These are phyloP conservation scores for Samia ricini DNA, from an alignment of 1,140 invertebrate genomes.

Conservation along the genomic window DNA sequence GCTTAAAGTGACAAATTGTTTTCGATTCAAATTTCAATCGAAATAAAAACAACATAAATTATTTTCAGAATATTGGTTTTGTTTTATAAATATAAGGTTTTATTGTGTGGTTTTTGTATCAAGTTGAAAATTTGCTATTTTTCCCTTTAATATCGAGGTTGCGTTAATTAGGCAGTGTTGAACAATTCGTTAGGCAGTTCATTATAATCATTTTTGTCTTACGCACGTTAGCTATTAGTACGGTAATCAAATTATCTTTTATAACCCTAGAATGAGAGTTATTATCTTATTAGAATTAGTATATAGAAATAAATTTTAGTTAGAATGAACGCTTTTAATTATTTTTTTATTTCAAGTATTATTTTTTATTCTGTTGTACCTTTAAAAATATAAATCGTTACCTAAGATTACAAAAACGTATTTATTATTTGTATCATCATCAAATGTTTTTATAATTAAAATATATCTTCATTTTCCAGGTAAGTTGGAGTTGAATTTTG, in stretches of 20 bases:
- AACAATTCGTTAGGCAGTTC: conserved; percentile 13
- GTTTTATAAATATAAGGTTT: too few relatives aligned
- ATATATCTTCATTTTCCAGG: conserved; percentile 19
- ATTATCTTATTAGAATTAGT: not conserved
- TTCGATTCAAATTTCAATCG: too few relatives aligned
- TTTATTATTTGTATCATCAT: too few relatives aligned
- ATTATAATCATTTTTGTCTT: conserved; percentile 4
- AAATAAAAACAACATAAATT: too few relatives aligned
- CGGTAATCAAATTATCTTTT: not conserved
- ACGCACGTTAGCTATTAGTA: not conserved
- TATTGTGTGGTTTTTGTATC: not conserved
- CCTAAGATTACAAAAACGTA: too few relatives aligned
- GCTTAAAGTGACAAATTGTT: too few relatives aligned
- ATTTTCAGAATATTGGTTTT: too few relatives aligned
- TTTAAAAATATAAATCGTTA: too few relatives aligned
- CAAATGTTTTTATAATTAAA: not conserved
- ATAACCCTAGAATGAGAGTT: not conserved
- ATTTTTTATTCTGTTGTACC: not conserved
- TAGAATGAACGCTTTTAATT: not conserved
- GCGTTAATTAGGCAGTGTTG: conserved; percentile 29
- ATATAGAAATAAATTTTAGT: conserved; percentile 1
- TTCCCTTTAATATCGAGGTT: conserved; percentile 17
- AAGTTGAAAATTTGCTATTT: not conserved
- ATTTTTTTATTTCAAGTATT: not conserved
- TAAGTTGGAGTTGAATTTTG: conserved; percentile 13